These are phyloP conservation scores for Oplegnathus fasciatus DNA, from an alignment of 2,113 vertebrate species.

Conservation along the genomic window DNA sequence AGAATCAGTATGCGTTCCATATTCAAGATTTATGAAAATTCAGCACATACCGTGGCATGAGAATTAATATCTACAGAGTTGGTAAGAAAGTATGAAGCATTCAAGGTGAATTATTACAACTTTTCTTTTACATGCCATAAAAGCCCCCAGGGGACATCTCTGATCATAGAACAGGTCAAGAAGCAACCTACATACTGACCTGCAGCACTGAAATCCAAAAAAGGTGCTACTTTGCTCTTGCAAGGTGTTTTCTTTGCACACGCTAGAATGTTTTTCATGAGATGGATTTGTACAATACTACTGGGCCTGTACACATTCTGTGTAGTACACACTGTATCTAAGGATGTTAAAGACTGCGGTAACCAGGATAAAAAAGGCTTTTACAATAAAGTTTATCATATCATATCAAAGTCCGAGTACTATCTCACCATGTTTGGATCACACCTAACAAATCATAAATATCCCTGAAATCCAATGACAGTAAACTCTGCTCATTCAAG, in stretches of 20 bases:
- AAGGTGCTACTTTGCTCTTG: neutral
- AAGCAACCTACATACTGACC: neutral
- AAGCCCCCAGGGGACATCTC: neutral
- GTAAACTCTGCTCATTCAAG: neutral
- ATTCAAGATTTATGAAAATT: conserved; percentile 16
- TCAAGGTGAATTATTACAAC: neutral
- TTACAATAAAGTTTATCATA: too few relatives aligned
- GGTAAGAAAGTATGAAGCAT: neutral
- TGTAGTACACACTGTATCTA: too few relatives aligned
- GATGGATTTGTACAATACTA: neutral
- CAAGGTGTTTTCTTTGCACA: neutral
- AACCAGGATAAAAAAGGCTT: too few relatives aligned
- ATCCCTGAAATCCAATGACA: neutral
- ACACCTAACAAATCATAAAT: neutral
- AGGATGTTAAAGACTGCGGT: too few relatives aligned
- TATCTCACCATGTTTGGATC: neutral
- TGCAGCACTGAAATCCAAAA: neutral
- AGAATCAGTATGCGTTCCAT: conserved; percentile 3
- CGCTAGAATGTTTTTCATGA: neutral
- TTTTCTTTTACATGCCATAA: neutral
- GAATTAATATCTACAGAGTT: neutral
- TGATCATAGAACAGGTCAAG: neutral
- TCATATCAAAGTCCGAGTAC: too few relatives aligned
- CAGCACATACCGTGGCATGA: neutral
- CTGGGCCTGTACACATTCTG: too few relatives aligned